A percentile compares a stretch with the other conserved stretches of the same genome.
Evolutionary conservation across 2,888 invertebrate species (phyloP).

Genomic region (Lithophane socia): DNA sequence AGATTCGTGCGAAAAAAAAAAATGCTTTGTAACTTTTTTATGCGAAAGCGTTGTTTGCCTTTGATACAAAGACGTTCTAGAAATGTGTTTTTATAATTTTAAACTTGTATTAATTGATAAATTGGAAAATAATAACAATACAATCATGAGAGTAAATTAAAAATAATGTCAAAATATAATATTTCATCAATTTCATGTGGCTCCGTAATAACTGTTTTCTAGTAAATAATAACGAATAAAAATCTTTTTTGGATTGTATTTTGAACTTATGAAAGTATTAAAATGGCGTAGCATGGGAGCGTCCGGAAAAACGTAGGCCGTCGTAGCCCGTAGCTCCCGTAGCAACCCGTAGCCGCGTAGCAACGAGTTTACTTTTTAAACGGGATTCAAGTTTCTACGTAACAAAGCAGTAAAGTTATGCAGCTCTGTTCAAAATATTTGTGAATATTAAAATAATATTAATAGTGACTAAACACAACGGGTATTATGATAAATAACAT

Average conservation of each 20-base stretch:
- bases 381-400: neutral
- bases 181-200: neutral
- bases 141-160: neutral
- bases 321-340: constrained; percentile 21
- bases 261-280: neutral
- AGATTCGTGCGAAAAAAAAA: constrained; percentile 6
- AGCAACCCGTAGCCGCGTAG: constrained; percentile 27
- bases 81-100: neutral
- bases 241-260: neutral
- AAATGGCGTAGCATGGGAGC: neutral
- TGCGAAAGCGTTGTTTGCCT: constrained; percentile 10
- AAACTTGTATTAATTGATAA: neutral
- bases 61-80: neutral
- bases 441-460: neutral
- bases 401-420: too few relatives aligned
- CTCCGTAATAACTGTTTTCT: neutral
- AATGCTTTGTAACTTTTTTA: neutral
- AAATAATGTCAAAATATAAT: neutral
- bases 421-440: neutral
- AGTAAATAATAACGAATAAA: too few relatives aligned
- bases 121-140: neutral
- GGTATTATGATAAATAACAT: neutral
- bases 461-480: neutral
- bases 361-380: neutral
- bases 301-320: neutral